phyloP scores from a whole-genome alignment of 2,888 invertebrate genomes.

The Gortyna flavago region DNA sequence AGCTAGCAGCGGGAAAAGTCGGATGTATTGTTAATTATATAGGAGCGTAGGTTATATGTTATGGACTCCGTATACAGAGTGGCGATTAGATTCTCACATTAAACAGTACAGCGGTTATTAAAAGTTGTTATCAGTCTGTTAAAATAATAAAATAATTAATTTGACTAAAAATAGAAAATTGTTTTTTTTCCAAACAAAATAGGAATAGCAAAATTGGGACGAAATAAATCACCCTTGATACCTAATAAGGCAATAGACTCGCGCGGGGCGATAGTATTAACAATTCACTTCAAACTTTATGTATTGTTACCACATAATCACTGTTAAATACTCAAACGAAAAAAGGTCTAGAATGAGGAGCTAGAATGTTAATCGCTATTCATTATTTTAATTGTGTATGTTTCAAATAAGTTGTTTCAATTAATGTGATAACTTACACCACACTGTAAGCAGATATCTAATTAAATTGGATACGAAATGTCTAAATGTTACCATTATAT shows the following conservation, averaged over 20 bases:
- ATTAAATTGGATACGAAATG: neutral
- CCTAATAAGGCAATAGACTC: neutral
- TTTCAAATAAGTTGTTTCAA: neutral
- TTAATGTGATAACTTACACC: neutral
- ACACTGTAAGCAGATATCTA: neutral
- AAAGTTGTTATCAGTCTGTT: neutral
- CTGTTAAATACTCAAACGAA: too few relatives aligned
- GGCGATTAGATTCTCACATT: neutral
- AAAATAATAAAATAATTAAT: neutral
- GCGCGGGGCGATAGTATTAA: neutral
- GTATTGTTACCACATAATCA: too few relatives aligned
- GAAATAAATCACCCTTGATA: too few relatives aligned
- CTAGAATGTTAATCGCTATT: neutral
- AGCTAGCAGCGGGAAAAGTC: constrained; percentile 49
- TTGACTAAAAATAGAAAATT: neutral
- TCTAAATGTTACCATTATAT: neutral
- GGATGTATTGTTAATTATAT: constrained; percentile 41
- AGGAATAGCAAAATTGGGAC: too few relatives aligned
- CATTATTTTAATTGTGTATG: neutral
- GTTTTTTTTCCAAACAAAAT: neutral
- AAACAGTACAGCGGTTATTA: neutral
- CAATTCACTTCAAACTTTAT: neutral
- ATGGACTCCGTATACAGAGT: neutral
- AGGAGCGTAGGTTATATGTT: neutral
- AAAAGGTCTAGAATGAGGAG: too few relatives aligned